A percentile compares a stretch with the other conserved stretches of the same genome.
phyloP scores from a whole-genome alignment of 64 coral and sea anemone species.

The Montipora efflorescens region DNA sequence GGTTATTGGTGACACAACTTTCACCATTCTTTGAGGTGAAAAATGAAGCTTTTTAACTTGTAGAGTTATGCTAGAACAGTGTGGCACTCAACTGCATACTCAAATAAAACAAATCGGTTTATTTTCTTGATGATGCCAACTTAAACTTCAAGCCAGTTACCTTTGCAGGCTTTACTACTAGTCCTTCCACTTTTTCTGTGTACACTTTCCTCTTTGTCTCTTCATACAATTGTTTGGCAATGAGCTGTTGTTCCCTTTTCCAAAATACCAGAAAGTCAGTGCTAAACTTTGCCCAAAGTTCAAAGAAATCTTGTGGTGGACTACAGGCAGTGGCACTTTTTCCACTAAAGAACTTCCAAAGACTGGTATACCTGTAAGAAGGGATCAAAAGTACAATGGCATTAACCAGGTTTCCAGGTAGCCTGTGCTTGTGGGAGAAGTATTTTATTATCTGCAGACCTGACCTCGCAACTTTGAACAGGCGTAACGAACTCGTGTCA shows the following conservation, averaged over 20 bases:
- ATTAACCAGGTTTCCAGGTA: neutral
- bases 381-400: neutral
- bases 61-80: too few species aligned
- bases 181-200: constrained; percentile 76
- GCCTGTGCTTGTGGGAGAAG: too few species aligned
- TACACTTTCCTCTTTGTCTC: constrained; percentile 83
- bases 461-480: too few species aligned
- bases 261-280: constrained; percentile 83
- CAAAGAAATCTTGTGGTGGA: constrained; percentile 91
- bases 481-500: too few species aligned
- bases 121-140: constrained; percentile 72
- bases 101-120: neutral
- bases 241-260: constrained; percentile 88
- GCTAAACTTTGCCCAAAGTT: constrained; percentile 78
- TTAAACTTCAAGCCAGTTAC: constrained; percentile 82
- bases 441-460: too few species aligned
- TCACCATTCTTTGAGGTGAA: too few species aligned
- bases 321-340: constrained; percentile 38
- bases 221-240: constrained; percentile 89
- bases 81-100: too few species aligned
- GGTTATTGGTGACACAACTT: too few species aligned
- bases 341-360: constrained; percentile 63
- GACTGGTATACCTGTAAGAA: constrained; percentile 55
- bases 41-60: too few species aligned
- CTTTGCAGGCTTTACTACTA: constrained; percentile 84